Evolutionary conservation across 2,888 invertebrate genomes (phyloP).

Genomic region (Melolontha melolontha): DNA sequence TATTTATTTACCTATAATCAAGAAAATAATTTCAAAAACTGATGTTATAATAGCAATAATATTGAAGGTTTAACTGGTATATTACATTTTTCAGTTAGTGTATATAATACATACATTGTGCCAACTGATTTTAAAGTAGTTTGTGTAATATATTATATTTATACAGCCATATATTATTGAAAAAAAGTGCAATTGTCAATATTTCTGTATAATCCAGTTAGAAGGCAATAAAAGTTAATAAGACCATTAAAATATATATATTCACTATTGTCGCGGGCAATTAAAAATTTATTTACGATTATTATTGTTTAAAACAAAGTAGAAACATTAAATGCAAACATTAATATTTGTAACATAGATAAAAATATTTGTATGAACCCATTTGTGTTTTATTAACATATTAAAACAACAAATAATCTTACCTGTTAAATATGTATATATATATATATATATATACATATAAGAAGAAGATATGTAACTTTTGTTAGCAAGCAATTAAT

Average conservation of each 20-base stretch:
- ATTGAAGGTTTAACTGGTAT: too few relatives aligned
- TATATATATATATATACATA: neutral
- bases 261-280: neutral
- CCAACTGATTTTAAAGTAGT: too few relatives aligned
- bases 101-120: too few relatives aligned
- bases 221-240: constrained; percentile 6
- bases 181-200: neutral
- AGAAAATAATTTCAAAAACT: too few relatives aligned
- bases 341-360: constrained; percentile 1
- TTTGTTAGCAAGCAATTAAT: constrained; percentile 22
- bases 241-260: constrained; percentile 7
- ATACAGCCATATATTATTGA: too few relatives aligned
- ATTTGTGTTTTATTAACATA: constrained; percentile 7
- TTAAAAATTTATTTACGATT: constrained; percentile 1
- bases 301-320: constrained; percentile 12
- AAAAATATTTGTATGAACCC: neutral
- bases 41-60: too few relatives aligned
- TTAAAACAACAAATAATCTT: constrained; percentile 9
- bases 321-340: neutral
- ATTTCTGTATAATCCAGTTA: constrained; percentile 2
- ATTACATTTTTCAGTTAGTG: too few relatives aligned
- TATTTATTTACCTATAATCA: too few relatives aligned
- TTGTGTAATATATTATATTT: too few relatives aligned
- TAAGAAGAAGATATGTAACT: constrained; percentile 4
- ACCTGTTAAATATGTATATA: neutral